A percentile compares a stretch with the other conserved stretches of the same genome.
Evolutionary conservation across 2,113 vertebrate genomes (phyloP).

Genomic region (Nibea albiflora): DNA sequence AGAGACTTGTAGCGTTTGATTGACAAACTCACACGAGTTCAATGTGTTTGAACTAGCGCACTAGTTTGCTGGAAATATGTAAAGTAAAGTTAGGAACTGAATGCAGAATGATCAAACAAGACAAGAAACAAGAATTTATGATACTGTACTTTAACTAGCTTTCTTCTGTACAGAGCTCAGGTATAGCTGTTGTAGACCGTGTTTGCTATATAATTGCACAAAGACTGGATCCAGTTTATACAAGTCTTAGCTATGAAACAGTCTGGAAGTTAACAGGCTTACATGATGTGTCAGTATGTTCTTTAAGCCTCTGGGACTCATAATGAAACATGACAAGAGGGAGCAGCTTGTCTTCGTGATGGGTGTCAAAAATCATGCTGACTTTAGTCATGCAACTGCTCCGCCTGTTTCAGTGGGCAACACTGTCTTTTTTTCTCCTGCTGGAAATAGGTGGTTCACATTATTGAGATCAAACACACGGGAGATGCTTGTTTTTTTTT

Average conservation of each 20-base stretch:
- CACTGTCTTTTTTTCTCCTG: not conserved
- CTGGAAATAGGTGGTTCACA: constrained; percentile 43
- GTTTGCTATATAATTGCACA: constrained; percentile 15
- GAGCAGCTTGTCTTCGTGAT: constrained; percentile 45
- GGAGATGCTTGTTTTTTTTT: constrained; percentile 8
- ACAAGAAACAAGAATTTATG: not conserved
- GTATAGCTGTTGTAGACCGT: not conserved
- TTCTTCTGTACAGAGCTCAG: not conserved
- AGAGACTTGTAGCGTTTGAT: not conserved
- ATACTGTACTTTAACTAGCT: not conserved
- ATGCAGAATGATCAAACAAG: not conserved
- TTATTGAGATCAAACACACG: constrained; percentile 42
- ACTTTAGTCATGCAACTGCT: constrained; percentile 35
- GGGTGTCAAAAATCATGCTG: constrained; percentile 43
- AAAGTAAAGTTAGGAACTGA: not conserved
- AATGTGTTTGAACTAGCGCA: not conserved
- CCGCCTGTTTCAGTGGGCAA: constrained; percentile 33
- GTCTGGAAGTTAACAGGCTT: constrained; percentile 43
- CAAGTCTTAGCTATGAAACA: constrained; percentile 16
- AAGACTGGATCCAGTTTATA: not conserved
- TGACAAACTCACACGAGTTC: not conserved
- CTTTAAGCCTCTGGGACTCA: constrained; percentile 44
- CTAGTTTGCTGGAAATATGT: not conserved
- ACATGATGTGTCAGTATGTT: constrained; percentile 40
- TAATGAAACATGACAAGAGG: constrained; percentile 56